Conservation (phyloP, 2,797 vertebrate genomes). For the Halcyon leucocephala region DNA sequence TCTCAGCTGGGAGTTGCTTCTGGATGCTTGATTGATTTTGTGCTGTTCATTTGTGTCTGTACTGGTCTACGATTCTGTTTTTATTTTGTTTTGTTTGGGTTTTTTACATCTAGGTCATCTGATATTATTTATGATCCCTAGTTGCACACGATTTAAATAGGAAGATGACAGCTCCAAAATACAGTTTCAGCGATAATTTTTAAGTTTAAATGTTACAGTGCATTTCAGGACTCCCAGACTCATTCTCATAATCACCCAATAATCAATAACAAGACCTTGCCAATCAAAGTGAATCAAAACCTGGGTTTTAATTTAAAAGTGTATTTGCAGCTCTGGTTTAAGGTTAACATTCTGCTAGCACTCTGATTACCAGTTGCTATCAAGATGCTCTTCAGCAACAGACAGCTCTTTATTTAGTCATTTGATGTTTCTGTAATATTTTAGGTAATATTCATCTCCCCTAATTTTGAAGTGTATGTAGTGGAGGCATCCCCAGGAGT, state of each 20-base stretch:
- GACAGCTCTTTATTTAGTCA: background rate
- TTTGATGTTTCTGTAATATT: background rate
- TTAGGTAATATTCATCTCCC: background rate
- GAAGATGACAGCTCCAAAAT: background rate
- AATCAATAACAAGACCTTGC: background rate
- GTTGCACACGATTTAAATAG: background rate
- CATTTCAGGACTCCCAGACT: background rate
- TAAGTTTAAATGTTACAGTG: background rate
- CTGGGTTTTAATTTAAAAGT: background rate
- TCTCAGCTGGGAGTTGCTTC: background rate
- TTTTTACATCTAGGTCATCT: background rate
- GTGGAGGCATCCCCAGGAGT: background rate
- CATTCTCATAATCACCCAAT: background rate
- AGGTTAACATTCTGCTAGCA: background rate
- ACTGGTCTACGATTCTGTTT: background rate
- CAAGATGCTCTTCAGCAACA: background rate
- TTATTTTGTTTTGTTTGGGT: background rate
- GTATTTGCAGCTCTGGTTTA: background rate
- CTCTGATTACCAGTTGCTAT: background rate
- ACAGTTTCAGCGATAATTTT: background rate
- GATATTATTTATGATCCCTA: background rate
- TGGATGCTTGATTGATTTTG: background rate
- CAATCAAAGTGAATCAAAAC: background rate
- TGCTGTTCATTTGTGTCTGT: background rate
- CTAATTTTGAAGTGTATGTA: background rate